Conservation (phyloP, 2,888 invertebrate genomes). For the Rotaria sp. region DNA sequence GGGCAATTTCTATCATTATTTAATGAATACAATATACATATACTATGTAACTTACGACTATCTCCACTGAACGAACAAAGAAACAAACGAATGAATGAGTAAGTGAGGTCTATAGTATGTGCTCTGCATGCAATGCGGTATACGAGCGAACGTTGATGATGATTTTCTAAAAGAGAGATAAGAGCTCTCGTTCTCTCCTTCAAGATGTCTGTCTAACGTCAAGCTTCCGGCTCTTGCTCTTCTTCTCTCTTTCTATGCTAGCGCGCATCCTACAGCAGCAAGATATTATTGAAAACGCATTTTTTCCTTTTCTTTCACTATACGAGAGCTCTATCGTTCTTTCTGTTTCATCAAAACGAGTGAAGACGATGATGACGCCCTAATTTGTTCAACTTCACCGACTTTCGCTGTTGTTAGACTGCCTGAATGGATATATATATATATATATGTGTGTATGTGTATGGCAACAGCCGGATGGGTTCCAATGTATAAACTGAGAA, state of each 20-base stretch:
- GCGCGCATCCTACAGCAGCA: not conserved
- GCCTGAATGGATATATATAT: not conserved
- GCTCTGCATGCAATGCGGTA: not conserved
- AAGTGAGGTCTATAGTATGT: not conserved
- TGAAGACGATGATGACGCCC: not conserved
- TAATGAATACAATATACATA: not conserved
- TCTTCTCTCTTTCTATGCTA: not conserved
- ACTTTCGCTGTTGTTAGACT: not conserved
- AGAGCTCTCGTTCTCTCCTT: not conserved
- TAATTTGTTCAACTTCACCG: conserved; percentile 12
- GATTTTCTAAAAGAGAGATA: not conserved
- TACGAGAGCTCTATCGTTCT: not conserved
- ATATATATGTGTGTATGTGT: not conserved
- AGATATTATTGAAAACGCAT: conserved; percentile 13
- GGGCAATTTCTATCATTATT: not conserved
- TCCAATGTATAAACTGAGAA: not conserved
- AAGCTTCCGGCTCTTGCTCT: conserved; percentile 14
- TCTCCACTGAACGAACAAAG: not conserved
- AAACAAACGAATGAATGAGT: not conserved
- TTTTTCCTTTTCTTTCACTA: not conserved
- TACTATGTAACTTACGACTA: not conserved
- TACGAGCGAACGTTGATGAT: not conserved
- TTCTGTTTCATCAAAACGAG: not conserved
- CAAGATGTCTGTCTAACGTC: not conserved
- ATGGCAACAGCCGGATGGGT: not conserved